These are phyloP conservation scores for Lysandra coridon DNA, from an alignment of 2,888 invertebrate species.

Conservation along the genomic window DNA sequence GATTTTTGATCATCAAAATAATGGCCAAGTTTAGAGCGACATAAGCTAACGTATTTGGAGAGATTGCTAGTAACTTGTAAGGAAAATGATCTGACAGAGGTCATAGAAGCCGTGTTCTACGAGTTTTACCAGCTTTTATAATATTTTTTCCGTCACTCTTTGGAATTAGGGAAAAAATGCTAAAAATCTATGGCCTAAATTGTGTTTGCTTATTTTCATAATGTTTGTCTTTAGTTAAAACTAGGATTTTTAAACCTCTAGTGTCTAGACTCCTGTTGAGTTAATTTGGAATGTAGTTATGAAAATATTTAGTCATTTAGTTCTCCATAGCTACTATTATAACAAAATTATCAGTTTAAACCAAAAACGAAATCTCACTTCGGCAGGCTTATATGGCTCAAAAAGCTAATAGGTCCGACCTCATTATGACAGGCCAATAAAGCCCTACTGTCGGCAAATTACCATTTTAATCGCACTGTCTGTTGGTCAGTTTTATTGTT, in stretches of 20 bases:
- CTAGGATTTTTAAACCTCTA: no score
- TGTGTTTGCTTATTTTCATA: no score
- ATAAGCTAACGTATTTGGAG: background rate
- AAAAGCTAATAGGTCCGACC: conserved; percentile 13
- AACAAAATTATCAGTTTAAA: background rate
- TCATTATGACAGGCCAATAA: conserved; percentile 11
- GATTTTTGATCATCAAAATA: conserved; percentile 19
- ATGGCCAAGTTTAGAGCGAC: background rate
- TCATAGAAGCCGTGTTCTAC: background rate
- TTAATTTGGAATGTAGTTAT: no score
- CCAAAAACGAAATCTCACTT: background rate
- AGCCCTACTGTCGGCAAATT: background rate
- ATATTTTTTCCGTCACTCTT: background rate
- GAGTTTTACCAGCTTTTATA: background rate
- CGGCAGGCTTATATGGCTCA: background rate
- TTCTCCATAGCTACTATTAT: background rate
- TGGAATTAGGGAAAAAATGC: background rate
- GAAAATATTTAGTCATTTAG: background rate
- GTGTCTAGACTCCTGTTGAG: no score
- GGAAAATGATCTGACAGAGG: background rate
- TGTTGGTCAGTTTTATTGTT: conserved; percentile 13
- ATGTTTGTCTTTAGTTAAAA: no score
- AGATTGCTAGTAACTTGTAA: background rate
- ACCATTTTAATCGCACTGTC: conserved; percentile 17
- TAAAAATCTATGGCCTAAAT: no score